Evolutionary conservation across 2,888 invertebrate genomes (phyloP).

Genomic region (Agriopis aurantiaria): DNA sequence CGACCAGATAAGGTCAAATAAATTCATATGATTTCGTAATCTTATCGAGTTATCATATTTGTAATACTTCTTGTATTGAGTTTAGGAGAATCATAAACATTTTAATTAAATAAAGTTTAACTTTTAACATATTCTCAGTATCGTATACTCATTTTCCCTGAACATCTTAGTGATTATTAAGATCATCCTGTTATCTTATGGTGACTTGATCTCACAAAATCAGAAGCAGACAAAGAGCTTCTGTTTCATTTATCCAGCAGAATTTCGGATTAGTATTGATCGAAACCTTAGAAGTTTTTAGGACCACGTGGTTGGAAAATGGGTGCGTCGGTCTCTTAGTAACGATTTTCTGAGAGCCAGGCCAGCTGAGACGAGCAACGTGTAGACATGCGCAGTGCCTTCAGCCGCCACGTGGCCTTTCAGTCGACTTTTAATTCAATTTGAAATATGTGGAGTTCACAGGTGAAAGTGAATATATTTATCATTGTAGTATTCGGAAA

Average conservation of each 20-base stretch:
- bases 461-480: constrained; percentile 45
- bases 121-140: neutral
- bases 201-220: neutral
- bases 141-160: neutral
- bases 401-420: constrained; percentile 70
- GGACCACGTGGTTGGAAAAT: constrained; percentile 64
- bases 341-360: constrained; percentile 83
- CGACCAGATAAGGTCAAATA: constrained; percentile 46
- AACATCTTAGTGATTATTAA: neutral
- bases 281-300: constrained; percentile 40
- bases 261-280: constrained; percentile 19
- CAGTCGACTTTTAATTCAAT: constrained; percentile 56
- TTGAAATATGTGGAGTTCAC: constrained; percentile 44
- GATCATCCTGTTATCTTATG: neutral
- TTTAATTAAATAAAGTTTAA: neutral
- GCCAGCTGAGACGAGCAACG: constrained; percentile 74
- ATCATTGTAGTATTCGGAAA: constrained; percentile 14
- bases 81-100: constrained; percentile 13
- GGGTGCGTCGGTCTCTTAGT: constrained; percentile 62
- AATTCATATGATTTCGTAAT: constrained; percentile 48
- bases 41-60: constrained; percentile 47
- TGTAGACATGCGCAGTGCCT: constrained; percentile 74
- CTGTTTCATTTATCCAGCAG: neutral
- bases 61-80: constrained; percentile 27
- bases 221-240: neutral